phyloP scores from a whole-genome alignment of 2,888 invertebrate species.

The Coremacera marginata region DNA sequence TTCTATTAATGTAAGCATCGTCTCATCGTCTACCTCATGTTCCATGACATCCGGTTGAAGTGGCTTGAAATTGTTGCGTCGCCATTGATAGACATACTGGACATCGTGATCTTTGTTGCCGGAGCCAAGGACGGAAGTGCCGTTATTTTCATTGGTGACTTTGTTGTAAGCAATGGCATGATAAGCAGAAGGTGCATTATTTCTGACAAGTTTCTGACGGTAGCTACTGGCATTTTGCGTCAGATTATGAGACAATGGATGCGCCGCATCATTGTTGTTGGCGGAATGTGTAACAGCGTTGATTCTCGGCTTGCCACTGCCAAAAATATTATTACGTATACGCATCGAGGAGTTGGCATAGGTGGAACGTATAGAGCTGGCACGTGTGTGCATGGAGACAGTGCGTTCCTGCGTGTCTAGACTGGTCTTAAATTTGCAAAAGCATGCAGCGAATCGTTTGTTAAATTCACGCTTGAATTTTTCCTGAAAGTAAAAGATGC shows the following conservation, averaged over 20 bases:
- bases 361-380: slow-evolving; percentile 66
- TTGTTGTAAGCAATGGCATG: slow-evolving; percentile 43
- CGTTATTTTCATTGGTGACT: slow-evolving; percentile 12
- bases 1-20: background rate
- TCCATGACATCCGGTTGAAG: slow-evolving; percentile 63
- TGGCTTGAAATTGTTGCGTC: slow-evolving; percentile 62
- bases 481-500: slow-evolving; percentile 72
- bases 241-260: background rate
- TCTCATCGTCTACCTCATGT: slow-evolving; percentile 57
- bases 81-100: slow-evolving; percentile 55
- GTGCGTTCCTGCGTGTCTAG: slow-evolving; percentile 64
- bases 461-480: slow-evolving; percentile 85
- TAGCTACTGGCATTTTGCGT: slow-evolving; percentile 38
- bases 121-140: slow-evolving; percentile 11
- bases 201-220: slow-evolving; percentile 32
- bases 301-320: slow-evolving; percentile 28
- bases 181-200: slow-evolving; percentile 10
- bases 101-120: slow-evolving; percentile 14
- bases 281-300: background rate
- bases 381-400: slow-evolving; percentile 67
- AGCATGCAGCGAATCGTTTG: slow-evolving; percentile 76
- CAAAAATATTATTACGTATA: slow-evolving; percentile 60
- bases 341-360: slow-evolving; percentile 65
- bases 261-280: background rate
- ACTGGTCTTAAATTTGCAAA: slow-evolving; percentile 63